These are phyloP conservation scores for Burhinus bistriatus DNA, from an alignment of 2,113 vertebrate species.

Conservation along the genomic window DNA sequence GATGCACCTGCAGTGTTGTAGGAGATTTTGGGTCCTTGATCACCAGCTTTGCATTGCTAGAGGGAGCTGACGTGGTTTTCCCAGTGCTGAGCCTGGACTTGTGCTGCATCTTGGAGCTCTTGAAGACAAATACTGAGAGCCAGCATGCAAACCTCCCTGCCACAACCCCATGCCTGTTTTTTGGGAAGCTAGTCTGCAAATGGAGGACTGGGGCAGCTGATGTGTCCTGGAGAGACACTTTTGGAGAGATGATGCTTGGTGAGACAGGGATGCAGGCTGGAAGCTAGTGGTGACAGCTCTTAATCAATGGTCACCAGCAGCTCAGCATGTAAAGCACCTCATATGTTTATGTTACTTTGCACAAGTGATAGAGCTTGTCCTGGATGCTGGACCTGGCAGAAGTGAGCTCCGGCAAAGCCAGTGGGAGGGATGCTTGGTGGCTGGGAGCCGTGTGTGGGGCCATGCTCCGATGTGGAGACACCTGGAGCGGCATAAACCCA, in stretches of 20 bases:
- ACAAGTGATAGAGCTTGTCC: background rate
- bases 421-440: background rate
- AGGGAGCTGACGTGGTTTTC: background rate
- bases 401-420: background rate
- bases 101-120: background rate
- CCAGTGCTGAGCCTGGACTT: background rate
- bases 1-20: background rate
- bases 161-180: rapidly evolving
- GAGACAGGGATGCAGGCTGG: background rate
- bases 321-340: rapidly evolving
- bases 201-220: background rate
- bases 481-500: rapidly evolving
- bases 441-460: rapidly evolving
- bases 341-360: rapidly evolving
- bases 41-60: background rate
- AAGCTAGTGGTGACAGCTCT: background rate
- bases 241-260: background rate
- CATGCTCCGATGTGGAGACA: background rate
- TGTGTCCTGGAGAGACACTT: background rate
- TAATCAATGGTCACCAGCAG: background rate
- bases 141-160: background rate
- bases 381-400: background rate
- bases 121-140: background rate
- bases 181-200: background rate
- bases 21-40: background rate